Evolutionary conservation across 2,797 vertebrate genomes (phyloP).

Genomic region (Cichlasoma orientale): DNA sequence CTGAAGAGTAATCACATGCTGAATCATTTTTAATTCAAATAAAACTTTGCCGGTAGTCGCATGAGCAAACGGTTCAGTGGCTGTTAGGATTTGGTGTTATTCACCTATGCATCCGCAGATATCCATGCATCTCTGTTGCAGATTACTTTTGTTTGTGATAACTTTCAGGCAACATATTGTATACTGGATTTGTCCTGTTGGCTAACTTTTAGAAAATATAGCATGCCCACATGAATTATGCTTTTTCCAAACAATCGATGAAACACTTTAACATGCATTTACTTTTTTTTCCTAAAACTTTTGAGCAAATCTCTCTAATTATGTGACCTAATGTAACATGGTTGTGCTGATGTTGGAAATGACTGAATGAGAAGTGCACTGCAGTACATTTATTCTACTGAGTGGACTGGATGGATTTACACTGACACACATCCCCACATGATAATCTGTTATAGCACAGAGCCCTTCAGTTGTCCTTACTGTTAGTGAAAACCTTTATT

Average conservation of each 20-base stretch:
- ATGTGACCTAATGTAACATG: not conserved
- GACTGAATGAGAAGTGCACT: not conserved
- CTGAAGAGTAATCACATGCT: not conserved
- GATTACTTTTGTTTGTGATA: not conserved
- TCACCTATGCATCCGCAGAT: no score
- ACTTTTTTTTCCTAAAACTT: not conserved
- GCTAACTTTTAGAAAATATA: not conserved
- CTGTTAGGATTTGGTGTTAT: not conserved
- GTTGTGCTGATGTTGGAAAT: not conserved
- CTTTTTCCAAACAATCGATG: not conserved
- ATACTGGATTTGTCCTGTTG: not conserved
- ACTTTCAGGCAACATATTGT: not conserved
- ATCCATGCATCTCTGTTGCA: not conserved
- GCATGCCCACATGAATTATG: not conserved
- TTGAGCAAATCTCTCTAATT: not conserved
- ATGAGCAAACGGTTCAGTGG: not conserved
- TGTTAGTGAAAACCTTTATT: not conserved
- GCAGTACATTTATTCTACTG: not conserved
- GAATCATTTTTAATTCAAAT: not conserved
- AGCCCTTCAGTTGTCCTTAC: not conserved
- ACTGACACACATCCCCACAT: not conserved
- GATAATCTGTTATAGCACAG: not conserved
- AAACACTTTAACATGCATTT: not conserved
- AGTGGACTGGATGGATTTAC: not conserved
- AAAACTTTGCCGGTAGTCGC: not conserved